A percentile compares a stretch with the other conserved stretches of the same genome.
Evolutionary conservation across 92 coral and sea anemone species (phyloP).

Genomic region (Heliopora coerulea): DNA sequence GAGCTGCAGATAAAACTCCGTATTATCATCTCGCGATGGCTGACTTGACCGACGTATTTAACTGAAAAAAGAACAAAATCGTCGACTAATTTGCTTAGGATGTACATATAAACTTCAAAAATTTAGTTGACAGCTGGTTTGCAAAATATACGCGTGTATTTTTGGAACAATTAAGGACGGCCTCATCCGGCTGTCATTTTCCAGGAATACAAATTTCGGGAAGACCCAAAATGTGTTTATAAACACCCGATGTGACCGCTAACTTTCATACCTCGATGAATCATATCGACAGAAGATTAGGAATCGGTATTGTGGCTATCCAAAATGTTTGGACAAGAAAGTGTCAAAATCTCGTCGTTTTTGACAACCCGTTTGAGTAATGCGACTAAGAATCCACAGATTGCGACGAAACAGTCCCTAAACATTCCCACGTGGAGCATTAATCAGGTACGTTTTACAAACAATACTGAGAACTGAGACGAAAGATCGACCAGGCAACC

Average conservation of each 20-base stretch:
- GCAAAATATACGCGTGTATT: not conserved
- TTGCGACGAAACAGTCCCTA: too few species aligned
- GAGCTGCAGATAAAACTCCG: not conserved
- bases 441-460: not conserved
- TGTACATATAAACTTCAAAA: not conserved
- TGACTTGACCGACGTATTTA: not conserved
- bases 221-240: not conserved
- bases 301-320: too few species aligned
- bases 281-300: not conserved
- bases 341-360: too few species aligned
- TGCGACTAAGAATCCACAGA: too few species aligned
- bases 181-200: constrained; percentile 21
- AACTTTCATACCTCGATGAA: not conserved
- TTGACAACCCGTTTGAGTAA: too few species aligned
- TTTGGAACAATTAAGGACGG: not conserved
- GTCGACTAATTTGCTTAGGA: not conserved
- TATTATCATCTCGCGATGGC: not conserved
- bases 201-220: constrained; percentile 31
- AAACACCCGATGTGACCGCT: constrained; percentile 3
- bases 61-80: not conserved
- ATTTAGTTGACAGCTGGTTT: not conserved
- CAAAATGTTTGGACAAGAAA: too few species aligned
- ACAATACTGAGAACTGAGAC: too few species aligned
- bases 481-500: too few species aligned
- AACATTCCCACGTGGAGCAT: too few species aligned